phyloP scores from a whole-genome alignment of 2,888 invertebrate species.

The Nematopogon swammerdamellus region DNA sequence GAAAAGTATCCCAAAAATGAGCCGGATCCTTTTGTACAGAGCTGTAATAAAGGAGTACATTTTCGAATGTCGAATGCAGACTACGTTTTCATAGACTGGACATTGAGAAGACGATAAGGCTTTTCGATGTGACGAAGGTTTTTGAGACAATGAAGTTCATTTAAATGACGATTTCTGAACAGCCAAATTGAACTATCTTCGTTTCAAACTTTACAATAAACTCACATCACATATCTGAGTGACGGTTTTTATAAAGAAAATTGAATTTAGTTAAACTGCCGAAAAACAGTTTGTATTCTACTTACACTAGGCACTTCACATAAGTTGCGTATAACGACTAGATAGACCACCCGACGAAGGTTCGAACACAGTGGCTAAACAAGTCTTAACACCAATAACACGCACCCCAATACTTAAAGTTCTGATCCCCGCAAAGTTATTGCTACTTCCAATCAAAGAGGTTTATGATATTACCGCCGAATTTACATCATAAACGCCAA shows the following conservation, averaged over 20 bases:
- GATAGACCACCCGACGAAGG: too few species aligned
- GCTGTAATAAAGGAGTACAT: conserved; percentile 18
- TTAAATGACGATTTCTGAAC: too few species aligned
- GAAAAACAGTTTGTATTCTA: too few species aligned
- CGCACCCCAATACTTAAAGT: conserved; percentile 12
- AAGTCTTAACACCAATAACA: conserved; percentile 10
- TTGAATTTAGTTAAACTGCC: too few species aligned
- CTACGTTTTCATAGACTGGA: neutral
- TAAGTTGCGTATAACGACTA: too few species aligned
- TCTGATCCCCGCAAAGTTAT: conserved; percentile 32
- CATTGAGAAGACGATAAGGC: neutral
- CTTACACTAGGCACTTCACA: too few species aligned
- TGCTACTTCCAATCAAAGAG: conserved; percentile 44
- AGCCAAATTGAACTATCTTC: too few species aligned
- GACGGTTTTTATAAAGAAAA: too few species aligned
- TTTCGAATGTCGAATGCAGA: conserved; percentile 3
- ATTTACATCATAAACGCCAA: conserved; percentile 55
- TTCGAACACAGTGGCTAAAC: conserved; percentile 14
- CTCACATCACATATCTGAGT: too few species aligned
- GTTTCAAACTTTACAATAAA: too few species aligned
- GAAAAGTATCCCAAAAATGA: conserved; percentile 24
- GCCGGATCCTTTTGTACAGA: conserved; percentile 38
- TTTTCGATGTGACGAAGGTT: neutral
- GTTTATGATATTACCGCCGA: conserved; percentile 50
- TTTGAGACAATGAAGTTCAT: too few species aligned